Conservation (phyloP, 2,797 vertebrate species). For the Discoglossus pictus region DNA sequence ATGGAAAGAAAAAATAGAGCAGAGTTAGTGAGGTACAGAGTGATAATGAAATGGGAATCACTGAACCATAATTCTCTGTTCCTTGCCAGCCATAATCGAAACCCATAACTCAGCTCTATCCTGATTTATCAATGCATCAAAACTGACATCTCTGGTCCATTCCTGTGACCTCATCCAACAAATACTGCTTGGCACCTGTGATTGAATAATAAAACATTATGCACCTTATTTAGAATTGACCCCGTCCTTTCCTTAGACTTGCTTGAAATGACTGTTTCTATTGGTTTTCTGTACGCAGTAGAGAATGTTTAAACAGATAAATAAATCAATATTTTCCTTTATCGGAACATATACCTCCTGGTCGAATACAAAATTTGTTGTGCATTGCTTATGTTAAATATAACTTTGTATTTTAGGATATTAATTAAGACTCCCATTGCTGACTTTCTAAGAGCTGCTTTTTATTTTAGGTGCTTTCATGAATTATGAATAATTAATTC, state of each 20-base stretch:
- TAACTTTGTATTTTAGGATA: too few relatives aligned
- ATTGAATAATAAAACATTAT: slow-evolving; percentile 50
- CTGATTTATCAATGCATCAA: slow-evolving; percentile 43
- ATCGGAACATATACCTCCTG: too few relatives aligned
- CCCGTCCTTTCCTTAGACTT: slow-evolving; percentile 4
- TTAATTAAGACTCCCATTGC: too few relatives aligned
- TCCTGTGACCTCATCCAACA: slow-evolving; percentile 38
- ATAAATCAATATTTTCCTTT: too few relatives aligned
- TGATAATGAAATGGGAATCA: slow-evolving; percentile 49
- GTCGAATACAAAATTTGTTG: too few relatives aligned
- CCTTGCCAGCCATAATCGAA: slow-evolving; percentile 43
- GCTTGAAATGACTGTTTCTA: slow-evolving; percentile 1
- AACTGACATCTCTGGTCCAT: slow-evolving; percentile 31
- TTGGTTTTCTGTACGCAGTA: neutral
- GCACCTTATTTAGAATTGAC: slow-evolving; percentile 22
- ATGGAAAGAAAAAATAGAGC: slow-evolving; percentile 29
- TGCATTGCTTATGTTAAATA: too few relatives aligned
- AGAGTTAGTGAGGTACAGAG: slow-evolving; percentile 42
- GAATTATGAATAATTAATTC: too few relatives aligned
- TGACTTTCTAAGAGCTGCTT: slow-evolving; percentile 13
- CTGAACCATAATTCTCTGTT: slow-evolving; percentile 49
- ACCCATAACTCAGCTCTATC: slow-evolving; percentile 45
- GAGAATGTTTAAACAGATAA: too few relatives aligned
- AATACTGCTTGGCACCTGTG: slow-evolving; percentile 37
- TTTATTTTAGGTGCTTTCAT: too few relatives aligned